A percentile compares a stretch with the other conserved stretches of the same genome.
Conservation (phyloP, 2,113 vertebrate genomes). For the Bufo gargarizans region DNA sequence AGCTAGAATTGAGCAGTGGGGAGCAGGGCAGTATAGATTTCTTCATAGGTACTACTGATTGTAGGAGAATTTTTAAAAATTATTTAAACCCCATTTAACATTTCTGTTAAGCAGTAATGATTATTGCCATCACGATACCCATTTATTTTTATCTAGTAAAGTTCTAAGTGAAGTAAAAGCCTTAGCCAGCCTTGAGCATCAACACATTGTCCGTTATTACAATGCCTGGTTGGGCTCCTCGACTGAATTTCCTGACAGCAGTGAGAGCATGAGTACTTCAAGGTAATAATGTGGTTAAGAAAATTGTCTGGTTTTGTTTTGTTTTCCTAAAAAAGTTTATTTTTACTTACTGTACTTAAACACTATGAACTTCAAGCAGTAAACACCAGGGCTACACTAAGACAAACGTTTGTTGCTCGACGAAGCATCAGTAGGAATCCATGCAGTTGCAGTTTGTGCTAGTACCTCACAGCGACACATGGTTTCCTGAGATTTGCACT, state of each 20-base stretch:
- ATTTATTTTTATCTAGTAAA: not conserved
- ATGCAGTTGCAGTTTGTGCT: too few species aligned
- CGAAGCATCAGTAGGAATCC: too few species aligned
- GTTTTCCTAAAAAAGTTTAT: not conserved
- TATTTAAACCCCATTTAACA: too few species aligned
- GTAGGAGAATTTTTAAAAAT: too few species aligned
- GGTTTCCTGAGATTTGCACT: too few species aligned
- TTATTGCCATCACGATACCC: not conserved
- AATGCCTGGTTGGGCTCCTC: not conserved
- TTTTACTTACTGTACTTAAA: not conserved
- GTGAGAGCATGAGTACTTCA: not conserved
- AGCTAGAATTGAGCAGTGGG: too few species aligned
- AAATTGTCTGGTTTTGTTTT: not conserved
- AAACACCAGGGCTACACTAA: too few species aligned
- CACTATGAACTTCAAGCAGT: too few species aligned
- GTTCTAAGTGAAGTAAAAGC: not conserved
- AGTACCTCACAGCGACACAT: too few species aligned
- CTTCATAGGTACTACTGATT: too few species aligned
- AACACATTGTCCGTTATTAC: conserved; percentile 24
- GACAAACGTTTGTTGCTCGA: too few species aligned
- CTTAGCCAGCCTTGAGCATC: conserved; percentile 20
- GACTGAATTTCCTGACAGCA: not conserved
- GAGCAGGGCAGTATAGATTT: too few species aligned
- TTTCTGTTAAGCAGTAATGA: not conserved
- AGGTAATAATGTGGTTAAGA: not conserved